Conservation (phyloP, 2,888 invertebrate genomes). For the Phyllotreta cruciferae region DNA sequence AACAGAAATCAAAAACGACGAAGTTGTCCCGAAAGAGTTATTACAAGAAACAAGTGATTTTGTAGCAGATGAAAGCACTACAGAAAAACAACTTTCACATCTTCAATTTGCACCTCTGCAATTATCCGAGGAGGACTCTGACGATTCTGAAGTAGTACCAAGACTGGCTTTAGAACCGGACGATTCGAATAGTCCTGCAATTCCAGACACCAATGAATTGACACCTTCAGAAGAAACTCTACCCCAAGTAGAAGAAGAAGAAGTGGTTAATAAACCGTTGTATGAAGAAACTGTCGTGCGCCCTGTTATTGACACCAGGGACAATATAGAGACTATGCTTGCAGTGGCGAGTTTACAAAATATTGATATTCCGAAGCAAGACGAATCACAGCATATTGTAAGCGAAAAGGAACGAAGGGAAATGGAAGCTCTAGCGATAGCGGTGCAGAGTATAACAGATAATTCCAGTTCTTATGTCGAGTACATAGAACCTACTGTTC, state of each 20-base stretch:
- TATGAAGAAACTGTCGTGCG: slow-evolving; percentile 18
- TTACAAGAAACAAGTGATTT: slow-evolving; percentile 1
- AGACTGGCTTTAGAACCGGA: slow-evolving; percentile 35
- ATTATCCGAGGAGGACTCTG: slow-evolving; percentile 36
- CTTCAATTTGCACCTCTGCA: slow-evolving; percentile 32
- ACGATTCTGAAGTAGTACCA: slow-evolving; percentile 33
- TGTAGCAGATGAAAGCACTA: neutral
- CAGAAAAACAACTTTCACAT: slow-evolving; percentile 3
- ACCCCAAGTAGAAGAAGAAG: slow-evolving; percentile 34
- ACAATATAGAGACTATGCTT: slow-evolving; percentile 44
- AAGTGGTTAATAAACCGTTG: slow-evolving; percentile 26
- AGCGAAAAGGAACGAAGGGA: slow-evolving; percentile 44
- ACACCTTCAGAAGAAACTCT: slow-evolving; percentile 25
- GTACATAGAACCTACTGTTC: slow-evolving; percentile 16
- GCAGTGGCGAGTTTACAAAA: slow-evolving; percentile 45
- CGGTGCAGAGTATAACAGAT: slow-evolving; percentile 47
- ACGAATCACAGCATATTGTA: slow-evolving; percentile 32
- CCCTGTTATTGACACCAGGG: slow-evolving; percentile 33
- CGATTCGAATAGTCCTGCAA: slow-evolving; percentile 17
- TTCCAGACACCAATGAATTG: neutral
- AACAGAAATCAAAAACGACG: too few species aligned
- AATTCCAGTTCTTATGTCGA: slow-evolving; percentile 28
- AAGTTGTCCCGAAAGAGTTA: too few species aligned
- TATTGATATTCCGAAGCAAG: slow-evolving; percentile 33
- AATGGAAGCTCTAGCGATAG: slow-evolving; percentile 46